These are phyloP conservation scores for Pissodes strobi DNA, from an alignment of 1,140 invertebrate species.

Conservation along the genomic window DNA sequence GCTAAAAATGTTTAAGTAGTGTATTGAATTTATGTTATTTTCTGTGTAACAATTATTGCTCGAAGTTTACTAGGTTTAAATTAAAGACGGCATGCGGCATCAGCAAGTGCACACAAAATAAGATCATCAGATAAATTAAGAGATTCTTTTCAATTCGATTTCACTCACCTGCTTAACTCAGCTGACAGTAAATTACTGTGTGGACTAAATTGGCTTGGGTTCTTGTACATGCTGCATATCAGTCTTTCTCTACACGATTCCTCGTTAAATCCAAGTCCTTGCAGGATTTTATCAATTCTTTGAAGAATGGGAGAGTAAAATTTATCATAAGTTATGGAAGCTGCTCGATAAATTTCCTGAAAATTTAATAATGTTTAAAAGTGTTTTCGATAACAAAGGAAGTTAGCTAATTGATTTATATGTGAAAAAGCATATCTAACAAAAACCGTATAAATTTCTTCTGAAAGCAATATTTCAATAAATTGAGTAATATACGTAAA, in stretches of 20 bases:
- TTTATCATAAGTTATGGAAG: conserved; percentile 61
- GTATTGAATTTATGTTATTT: too few species aligned
- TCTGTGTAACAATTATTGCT: too few species aligned
- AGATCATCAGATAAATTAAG: too few species aligned
- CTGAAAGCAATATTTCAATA: neutral
- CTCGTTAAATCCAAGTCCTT: conserved; percentile 67
- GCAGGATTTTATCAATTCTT: conserved; percentile 74
- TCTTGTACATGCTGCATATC: conserved; percentile 81
- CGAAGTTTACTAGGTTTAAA: too few species aligned
- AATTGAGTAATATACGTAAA: too few species aligned
- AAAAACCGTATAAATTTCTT: neutral
- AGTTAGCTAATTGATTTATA: too few species aligned
- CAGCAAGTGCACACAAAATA: too few species aligned
- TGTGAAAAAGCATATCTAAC: neutral
- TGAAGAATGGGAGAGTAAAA: conserved; percentile 79
- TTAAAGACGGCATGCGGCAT: too few species aligned
- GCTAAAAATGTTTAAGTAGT: too few species aligned
- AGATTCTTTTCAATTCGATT: too few species aligned
- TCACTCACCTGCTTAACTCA: conserved; percentile 79
- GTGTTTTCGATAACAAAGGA: too few species aligned
- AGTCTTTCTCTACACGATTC: conserved; percentile 75
- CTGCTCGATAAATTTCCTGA: conserved; percentile 39
- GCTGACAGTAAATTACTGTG: conserved; percentile 83
- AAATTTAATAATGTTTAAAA: neutral
- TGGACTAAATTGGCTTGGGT: conserved; percentile 74